phyloP scores from a whole-genome alignment of 2,888 invertebrate genomes.

The Pachydiplax longipennis region DNA sequence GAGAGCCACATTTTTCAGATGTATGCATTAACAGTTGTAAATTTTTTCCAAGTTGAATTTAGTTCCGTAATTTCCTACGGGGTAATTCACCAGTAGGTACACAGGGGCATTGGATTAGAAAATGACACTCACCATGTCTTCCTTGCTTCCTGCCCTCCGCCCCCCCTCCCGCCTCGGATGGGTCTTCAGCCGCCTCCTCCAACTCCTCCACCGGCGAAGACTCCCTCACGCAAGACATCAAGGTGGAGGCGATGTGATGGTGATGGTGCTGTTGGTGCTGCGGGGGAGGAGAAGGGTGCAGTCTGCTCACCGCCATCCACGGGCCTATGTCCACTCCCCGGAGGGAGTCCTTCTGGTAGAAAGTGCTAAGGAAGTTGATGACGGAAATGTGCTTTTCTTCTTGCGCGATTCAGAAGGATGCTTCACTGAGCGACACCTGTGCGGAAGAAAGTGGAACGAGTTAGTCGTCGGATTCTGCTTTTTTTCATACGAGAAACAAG shows the following conservation, averaged over 20 bases:
- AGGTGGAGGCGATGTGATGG: conserved; percentile 19
- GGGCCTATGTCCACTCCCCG: background rate
- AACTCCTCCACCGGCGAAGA: conserved; percentile 63
- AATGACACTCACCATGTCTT: conserved; percentile 17
- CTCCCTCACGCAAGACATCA: conserved; percentile 71
- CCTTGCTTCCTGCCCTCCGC: background rate
- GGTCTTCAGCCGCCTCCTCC: conserved; percentile 66
- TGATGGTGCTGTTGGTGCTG: background rate
- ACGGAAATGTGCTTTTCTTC: background rate
- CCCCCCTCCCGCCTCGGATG: conserved; percentile 52
- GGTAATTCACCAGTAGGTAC: too few species aligned
- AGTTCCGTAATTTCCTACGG: too few species aligned
- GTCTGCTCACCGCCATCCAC: conserved; percentile 31
- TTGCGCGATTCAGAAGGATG: background rate
- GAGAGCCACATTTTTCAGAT: too few species aligned
- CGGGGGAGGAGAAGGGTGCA: conserved; percentile 12
- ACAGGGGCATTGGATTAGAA: too few species aligned
- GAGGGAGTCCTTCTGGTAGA: too few species aligned
- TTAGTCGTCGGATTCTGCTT: background rate
- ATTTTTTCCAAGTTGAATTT: too few species aligned
- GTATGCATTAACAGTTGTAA: too few species aligned
- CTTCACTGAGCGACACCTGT: background rate
- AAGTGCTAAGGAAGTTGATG: background rate
- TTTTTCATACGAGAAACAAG: background rate
- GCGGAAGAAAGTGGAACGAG: background rate